These are phyloP conservation scores for Pangasianodon hypophthalmus DNA, from an alignment of 2,113 vertebrate genomes.

Conservation along the genomic window DNA sequence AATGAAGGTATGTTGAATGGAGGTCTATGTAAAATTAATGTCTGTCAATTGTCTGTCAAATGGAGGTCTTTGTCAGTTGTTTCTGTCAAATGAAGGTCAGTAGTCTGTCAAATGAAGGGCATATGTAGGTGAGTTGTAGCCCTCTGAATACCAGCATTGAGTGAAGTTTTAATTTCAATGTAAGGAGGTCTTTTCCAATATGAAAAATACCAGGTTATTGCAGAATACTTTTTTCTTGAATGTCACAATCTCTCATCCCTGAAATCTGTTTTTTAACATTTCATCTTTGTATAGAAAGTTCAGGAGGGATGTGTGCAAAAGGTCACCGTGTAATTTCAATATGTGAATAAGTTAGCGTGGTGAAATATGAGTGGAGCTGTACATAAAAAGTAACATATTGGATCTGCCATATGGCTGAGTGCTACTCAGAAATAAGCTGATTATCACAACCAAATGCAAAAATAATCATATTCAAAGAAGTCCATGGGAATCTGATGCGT, in stretches of 20 bases:
- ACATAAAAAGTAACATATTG: not conserved
- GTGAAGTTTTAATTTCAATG: not conserved
- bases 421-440: not conserved
- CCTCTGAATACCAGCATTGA: not conserved
- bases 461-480: not conserved
- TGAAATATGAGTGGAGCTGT: not conserved
- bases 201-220: not conserved
- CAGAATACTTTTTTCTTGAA: not conserved
- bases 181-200: not conserved
- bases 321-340: not conserved
- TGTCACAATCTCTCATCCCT: constrained; percentile 9
- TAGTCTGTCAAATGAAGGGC: not conserved
- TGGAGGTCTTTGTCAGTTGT: not conserved
- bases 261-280: constrained; percentile 20
- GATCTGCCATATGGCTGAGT: not conserved
- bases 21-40: not conserved
- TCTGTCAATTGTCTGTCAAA: not conserved
- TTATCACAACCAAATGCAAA: not conserved
- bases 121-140: not conserved
- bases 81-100: not conserved
- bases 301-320: not conserved
- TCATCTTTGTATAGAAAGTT: not conserved
- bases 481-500: not conserved
- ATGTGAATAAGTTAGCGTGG: not conserved
- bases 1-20: not conserved